These are phyloP conservation scores for Tenthredo amoena DNA, from an alignment of 2,888 invertebrate genomes.

Conservation along the genomic window DNA sequence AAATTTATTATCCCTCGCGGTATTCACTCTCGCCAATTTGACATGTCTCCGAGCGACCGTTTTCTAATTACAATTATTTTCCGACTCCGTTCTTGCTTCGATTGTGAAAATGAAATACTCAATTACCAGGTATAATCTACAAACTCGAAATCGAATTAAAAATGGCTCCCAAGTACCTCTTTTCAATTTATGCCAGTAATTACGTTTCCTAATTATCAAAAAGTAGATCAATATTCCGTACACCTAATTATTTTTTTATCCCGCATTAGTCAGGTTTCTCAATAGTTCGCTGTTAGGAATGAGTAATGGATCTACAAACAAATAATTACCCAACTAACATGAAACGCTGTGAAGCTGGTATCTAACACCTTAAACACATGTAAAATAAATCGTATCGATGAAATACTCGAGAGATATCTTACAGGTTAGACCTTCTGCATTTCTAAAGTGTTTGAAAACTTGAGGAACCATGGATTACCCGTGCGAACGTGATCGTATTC, in stretches of 20 bases:
- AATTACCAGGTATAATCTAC: background rate
- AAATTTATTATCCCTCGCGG: background rate
- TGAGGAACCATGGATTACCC: constrained; percentile 26
- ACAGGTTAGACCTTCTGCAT: background rate
- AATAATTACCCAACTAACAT: constrained; percentile 4
- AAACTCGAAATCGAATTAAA: background rate
- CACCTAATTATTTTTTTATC: constrained; percentile 26
- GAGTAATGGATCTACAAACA: constrained; percentile 13
- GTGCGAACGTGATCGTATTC: constrained; percentile 36
- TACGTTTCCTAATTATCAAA: constrained; percentile 23
- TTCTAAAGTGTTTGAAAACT: constrained; percentile 28
- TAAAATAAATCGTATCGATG: background rate
- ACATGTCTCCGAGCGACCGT: background rate
- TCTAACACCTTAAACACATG: background rate
- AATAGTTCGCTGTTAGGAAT: constrained; percentile 18
- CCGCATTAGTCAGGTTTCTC: background rate
- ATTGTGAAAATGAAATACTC: background rate
- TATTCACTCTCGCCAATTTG: background rate
- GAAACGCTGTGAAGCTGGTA: background rate
- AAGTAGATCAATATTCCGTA: constrained; percentile 26
- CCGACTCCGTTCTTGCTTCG: background rate
- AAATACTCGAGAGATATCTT: background rate
- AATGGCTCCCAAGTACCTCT: background rate
- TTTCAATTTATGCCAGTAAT: background rate
- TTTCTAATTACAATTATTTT: background rate